Conservation (phyloP, 2,113 vertebrate species). For the Bubalus kerabau region DNA sequence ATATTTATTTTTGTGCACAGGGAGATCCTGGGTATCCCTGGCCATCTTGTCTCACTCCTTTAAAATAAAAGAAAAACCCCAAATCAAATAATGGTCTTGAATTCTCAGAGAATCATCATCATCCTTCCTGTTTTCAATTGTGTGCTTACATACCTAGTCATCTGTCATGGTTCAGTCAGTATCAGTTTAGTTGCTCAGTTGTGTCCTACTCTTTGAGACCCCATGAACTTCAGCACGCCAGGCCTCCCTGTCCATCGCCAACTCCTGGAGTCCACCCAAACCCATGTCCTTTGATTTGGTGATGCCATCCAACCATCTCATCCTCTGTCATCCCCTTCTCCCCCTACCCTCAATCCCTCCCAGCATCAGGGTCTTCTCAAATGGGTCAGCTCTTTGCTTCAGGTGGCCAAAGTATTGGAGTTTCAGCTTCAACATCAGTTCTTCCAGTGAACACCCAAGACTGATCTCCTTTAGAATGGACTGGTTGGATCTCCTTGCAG, state of each 20-base stretch:
- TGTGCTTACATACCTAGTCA: not conserved
- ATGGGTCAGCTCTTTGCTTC: accelerated
- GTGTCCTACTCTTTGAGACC: accelerated
- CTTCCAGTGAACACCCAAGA: not conserved
- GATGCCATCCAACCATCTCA: not conserved
- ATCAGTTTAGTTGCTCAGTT: not conserved
- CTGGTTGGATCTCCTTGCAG: not conserved
- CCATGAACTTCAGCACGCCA: accelerated
- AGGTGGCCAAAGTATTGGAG: not conserved
- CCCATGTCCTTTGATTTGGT: accelerated
- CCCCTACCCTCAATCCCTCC: not conserved
- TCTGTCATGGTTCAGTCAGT: not conserved
- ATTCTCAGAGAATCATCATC: not conserved
- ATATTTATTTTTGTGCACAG: not conserved
- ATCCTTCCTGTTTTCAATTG: not conserved
- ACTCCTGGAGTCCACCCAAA: not conserved
- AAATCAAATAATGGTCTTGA: not conserved
- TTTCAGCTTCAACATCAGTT: not conserved
- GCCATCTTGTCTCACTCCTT: not conserved
- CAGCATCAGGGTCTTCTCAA: not conserved
- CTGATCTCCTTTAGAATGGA: not conserved
- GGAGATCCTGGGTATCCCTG: not conserved
- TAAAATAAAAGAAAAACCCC: not conserved
- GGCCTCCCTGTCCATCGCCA: not conserved
- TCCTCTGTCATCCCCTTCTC: not conserved